Evolutionary conservation across 2,888 invertebrate species (phyloP).

Genomic region (Zhuqinia jingwanae): DNA sequence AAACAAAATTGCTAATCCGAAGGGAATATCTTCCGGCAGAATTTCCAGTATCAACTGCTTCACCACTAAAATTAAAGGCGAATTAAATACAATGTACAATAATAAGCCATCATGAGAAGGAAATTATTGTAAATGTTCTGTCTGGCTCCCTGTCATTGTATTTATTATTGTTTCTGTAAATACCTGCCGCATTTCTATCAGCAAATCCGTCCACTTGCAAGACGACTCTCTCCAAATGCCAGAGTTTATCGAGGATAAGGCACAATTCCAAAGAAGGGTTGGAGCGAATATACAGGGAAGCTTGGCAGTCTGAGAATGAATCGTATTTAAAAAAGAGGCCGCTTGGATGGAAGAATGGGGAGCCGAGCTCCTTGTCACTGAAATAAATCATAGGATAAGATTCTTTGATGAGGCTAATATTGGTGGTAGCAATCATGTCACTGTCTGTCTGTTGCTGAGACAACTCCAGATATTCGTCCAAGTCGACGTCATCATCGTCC

Average conservation of each 20-base stretch:
- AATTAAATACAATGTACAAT: constrained; percentile 21
- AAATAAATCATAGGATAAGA: constrained; percentile 72
- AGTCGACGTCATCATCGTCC: constrained; percentile 55
- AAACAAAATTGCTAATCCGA: constrained; percentile 83
- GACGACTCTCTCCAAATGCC: constrained; percentile 74
- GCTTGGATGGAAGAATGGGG: constrained; percentile 66
- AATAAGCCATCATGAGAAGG: too few relatives aligned
- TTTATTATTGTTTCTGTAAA: too few relatives aligned
- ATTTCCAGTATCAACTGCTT: constrained; percentile 82
- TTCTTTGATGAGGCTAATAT: constrained; percentile 68
- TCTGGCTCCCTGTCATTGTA: too few relatives aligned
- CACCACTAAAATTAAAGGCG: constrained; percentile 81
- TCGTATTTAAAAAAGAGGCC: constrained; percentile 72
- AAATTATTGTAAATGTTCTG: too few relatives aligned
- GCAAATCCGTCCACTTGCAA: constrained; percentile 79
- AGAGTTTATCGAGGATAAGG: constrained; percentile 71
- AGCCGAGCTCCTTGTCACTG: constrained; percentile 63
- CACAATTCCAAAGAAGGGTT: constrained; percentile 74
- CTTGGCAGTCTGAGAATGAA: constrained; percentile 65
- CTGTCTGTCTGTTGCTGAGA: neutral
- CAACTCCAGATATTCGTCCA: constrained; percentile 40
- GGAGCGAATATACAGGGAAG: constrained; percentile 49
- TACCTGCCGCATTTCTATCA: constrained; percentile 79
- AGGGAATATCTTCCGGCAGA: constrained; percentile 82
- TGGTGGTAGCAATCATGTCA: constrained; percentile 21